Base-by-base conservation (phyloP, 1,140 invertebrate genomes). In the Steinernema khuongi region DNA sequence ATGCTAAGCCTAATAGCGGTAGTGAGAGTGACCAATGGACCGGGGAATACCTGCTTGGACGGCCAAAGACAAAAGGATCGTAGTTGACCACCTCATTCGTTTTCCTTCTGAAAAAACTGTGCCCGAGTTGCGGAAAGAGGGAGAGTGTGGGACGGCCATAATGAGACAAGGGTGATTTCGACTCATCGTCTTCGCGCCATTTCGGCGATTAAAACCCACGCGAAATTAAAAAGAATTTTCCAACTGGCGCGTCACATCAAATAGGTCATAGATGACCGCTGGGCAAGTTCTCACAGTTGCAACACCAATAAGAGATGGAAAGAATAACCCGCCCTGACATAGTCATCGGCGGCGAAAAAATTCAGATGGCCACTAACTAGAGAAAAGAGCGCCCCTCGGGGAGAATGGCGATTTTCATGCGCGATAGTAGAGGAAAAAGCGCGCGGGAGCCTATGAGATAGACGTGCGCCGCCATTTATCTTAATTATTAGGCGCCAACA, bases 401-500 rank as follows among this genome's bases (percentile, higher is more conserved):
- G n/a, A n/a, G n/a, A n/a, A n/a, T n/a, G n/a, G n/a, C n/a, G n/a
- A n/a, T n/a, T n/a, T n/a, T n/a, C n/a, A n/a, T n/a, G n/a, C n/a
- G n/a, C n/a, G n/a, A n/a, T n/a, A n/a, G n/a, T n/a, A n/a, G n/a
- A n/a, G n/a, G n/a, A n/a, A n/a, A n/a, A n/a, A n/a, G n/a, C n/a
- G n/a, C n/a, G n/a, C n/a, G n/a, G n/a, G n/a, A n/a, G n/a, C n/a
- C n/a, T n/a, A n/a, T n/a, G 22, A 60, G 26, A 11, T 14, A 17
- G 50, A 14, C 50, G 50, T 22, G 50, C 50, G 50, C 7, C 50
- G 50, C 50, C 50, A 60, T 60, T 60, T 60, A 60, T 60, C 50
- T 60, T 60, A 60, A 60, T 60, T 60, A 60, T 22, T n/a, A 60
- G 50, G 50, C 50, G 50, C 50, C 50, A 60, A 11, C 11, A 60